These are phyloP conservation scores for Pseudomyrmex pallidus DNA, from an alignment of 1,140 invertebrate species.

Conservation along the genomic window DNA sequence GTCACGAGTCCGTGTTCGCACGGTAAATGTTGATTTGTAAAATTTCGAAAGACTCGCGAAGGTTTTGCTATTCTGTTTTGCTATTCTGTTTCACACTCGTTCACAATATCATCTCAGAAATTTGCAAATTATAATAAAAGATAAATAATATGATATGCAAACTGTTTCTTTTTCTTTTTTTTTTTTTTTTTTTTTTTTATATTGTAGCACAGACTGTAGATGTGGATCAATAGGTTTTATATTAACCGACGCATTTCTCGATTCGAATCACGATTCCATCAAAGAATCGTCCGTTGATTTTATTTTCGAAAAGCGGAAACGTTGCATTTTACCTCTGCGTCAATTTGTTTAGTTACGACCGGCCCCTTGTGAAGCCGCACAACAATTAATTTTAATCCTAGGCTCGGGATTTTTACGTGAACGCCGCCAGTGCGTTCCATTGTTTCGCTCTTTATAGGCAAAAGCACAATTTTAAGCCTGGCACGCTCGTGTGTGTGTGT, in stretches of 20 bases:
- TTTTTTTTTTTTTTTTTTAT: no score
- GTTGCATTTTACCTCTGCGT: constrained; percentile 15
- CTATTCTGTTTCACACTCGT: no score
- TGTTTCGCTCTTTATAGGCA: constrained; percentile 34
- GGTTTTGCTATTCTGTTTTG: no score
- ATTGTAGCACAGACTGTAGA: neutral
- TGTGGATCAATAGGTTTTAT: constrained; percentile 24
- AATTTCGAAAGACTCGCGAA: no score
- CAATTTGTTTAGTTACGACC: constrained; percentile 52
- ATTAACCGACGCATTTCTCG: constrained; percentile 37
- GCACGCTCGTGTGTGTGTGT: neutral
- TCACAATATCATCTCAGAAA: neutral
- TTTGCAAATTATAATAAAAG: neutral
- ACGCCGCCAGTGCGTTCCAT: constrained; percentile 15
- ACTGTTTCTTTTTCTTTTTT: no score
- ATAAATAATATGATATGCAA: neutral
- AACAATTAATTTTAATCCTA: constrained; percentile 56
- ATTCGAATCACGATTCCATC: constrained; percentile 50
- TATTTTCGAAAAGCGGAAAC: constrained; percentile 28
- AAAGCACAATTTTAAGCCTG: constrained; percentile 35
- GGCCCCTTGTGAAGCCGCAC: constrained; percentile 27
- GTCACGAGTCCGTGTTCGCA: no score
- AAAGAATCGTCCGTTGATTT: constrained; percentile 53
- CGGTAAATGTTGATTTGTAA: no score
- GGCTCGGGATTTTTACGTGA: constrained; percentile 39